A percentile compares a stretch with the other conserved stretches of the same genome.
phyloP scores from a whole-genome alignment of 2,888 invertebrate species.

The Panzeria rudis region DNA sequence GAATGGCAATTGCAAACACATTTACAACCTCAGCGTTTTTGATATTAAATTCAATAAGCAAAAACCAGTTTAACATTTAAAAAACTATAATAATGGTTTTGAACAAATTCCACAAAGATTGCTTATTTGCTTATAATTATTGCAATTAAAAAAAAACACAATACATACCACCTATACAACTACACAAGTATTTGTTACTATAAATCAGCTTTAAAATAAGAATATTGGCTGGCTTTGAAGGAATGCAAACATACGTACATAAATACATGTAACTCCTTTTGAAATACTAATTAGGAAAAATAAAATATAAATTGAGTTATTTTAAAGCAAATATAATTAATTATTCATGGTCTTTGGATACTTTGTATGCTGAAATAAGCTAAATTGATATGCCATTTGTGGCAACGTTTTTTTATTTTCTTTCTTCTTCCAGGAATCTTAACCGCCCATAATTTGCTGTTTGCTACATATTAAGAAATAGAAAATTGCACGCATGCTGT shows the following conservation, averaged over 20 bases:
- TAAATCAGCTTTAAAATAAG: background rate
- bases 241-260: background rate
- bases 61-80: too few species aligned
- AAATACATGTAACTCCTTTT: background rate
- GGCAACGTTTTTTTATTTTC: background rate
- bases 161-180: too few species aligned
- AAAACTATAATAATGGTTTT: too few species aligned
- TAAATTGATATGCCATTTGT: constrained; percentile 33
- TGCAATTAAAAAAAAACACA: too few species aligned
- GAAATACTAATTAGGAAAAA: constrained; percentile 45
- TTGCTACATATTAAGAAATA: constrained; percentile 49
- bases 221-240: background rate
- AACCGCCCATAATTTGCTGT: constrained; percentile 47
- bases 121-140: too few species aligned
- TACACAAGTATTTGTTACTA: background rate
- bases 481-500: constrained; percentile 55
- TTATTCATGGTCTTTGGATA: background rate
- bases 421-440: constrained; percentile 14
- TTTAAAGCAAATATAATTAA: constrained; percentile 13
- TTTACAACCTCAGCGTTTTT: too few species aligned
- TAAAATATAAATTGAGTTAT: constrained; percentile 48
- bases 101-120: too few species aligned
- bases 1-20: too few species aligned
- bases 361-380: constrained; percentile 7
- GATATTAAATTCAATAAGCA: too few species aligned